Conservation (phyloP, 2,888 invertebrate genomes). For the Andrena trimmerana region DNA sequence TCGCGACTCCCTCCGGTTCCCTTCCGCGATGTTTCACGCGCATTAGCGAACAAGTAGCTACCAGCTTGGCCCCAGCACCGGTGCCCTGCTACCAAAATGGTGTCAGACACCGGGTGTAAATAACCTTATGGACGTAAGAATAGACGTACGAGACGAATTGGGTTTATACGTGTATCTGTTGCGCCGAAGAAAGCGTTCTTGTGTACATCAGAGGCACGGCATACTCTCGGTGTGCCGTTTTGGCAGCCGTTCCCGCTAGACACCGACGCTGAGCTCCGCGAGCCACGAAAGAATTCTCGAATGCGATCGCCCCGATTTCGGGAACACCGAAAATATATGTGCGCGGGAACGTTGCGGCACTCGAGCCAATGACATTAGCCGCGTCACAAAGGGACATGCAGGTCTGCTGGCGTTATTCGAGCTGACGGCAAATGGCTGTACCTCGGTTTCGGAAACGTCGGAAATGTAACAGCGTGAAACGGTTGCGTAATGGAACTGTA, state of each 20-base stretch:
- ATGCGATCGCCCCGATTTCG: slow-evolving; percentile 32
- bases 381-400: too few relatives aligned
- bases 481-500: too few relatives aligned
- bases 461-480: too few relatives aligned
- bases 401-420: too few relatives aligned
- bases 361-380: too few relatives aligned
- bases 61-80: slow-evolving; percentile 52
- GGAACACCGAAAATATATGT: not conserved
- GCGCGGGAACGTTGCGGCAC: not conserved
- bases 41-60: slow-evolving; percentile 44
- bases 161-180: slow-evolving; percentile 63
- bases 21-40: slow-evolving; percentile 24
- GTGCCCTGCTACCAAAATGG: slow-evolving; percentile 67
- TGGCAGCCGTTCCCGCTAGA: slow-evolving; percentile 27
- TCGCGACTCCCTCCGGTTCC: not conserved
- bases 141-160: slow-evolving; percentile 71
- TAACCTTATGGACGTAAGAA: slow-evolving; percentile 76
- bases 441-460: too few relatives aligned
- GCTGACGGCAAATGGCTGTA: too few relatives aligned
- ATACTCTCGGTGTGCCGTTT: slow-evolving; percentile 18
- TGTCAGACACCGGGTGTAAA: slow-evolving; percentile 73
- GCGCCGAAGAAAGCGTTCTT: slow-evolving; percentile 55
- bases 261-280: not conserved
- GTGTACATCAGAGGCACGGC: slow-evolving; percentile 21
- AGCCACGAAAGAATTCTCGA: slow-evolving; percentile 22